A percentile compares a stretch with the other conserved stretches of the same genome.
Conservation (phyloP, 2,113 vertebrate species). For the Gila orcuttii region DNA sequence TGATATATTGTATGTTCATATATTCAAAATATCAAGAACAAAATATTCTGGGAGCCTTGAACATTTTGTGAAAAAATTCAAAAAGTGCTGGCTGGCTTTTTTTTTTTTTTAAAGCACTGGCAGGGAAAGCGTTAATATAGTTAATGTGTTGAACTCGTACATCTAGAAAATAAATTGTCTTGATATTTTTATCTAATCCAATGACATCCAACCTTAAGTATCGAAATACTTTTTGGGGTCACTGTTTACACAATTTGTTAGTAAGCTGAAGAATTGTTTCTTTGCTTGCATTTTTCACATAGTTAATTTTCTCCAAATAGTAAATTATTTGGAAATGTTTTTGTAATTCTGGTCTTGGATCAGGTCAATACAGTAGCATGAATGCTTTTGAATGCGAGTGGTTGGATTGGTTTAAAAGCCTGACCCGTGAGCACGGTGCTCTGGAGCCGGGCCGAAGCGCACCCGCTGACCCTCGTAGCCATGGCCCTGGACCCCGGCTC, state of each 20-base stretch:
- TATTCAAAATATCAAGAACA: no score
- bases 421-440: not conserved
- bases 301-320: not conserved
- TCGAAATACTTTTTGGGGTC: not conserved
- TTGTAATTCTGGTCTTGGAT: not conserved
- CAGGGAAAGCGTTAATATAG: not conserved
- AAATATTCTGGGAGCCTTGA: no score
- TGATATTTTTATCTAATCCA: not conserved
- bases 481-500: conserved; percentile 12
- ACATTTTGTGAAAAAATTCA: no score
- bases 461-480: conserved; percentile 39
- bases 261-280: not conserved
- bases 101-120: no score
- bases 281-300: not conserved
- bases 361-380: not conserved
- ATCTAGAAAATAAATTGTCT: no score
- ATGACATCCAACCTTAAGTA: not conserved
- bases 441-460: conserved; percentile 4
- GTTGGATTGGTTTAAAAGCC: not conserved
- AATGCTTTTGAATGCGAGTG: not conserved
- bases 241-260: not conserved
- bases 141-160: not conserved
- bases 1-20: no score
- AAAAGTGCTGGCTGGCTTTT: no score
- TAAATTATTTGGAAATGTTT: not conserved